These are phyloP conservation scores for Amorpha juglandis DNA, from an alignment of 2,888 invertebrate genomes.

Conservation along the genomic window DNA sequence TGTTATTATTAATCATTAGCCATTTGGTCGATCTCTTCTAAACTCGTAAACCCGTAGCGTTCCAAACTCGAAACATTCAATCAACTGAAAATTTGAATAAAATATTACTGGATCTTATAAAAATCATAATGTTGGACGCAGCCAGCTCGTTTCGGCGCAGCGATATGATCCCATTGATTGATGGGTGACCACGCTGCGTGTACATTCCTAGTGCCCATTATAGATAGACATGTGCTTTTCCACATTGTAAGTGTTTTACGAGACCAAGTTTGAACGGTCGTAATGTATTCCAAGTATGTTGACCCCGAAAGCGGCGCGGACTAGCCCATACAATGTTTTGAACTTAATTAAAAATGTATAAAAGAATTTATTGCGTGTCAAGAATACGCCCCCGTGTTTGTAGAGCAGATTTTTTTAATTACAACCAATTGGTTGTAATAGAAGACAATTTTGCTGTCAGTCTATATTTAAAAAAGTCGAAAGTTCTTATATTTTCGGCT, in stretches of 20 bases:
- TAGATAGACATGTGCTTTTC: conserved; percentile 40
- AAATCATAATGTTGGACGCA: conserved; percentile 74
- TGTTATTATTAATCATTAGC: conserved; percentile 54
- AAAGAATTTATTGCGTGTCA: conserved; percentile 73
- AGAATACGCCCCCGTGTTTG: conserved; percentile 65
- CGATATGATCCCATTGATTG: conserved; percentile 83
- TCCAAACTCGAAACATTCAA: conserved; percentile 73
- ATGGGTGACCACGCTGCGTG: conserved; percentile 80
- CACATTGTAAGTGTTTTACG: conserved; percentile 36
- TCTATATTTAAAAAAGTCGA: conserved; percentile 39
- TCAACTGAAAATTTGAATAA: conserved; percentile 80
- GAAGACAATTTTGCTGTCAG: conserved; percentile 45
- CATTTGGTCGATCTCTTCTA: conserved; percentile 47
- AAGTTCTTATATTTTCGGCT: conserved; percentile 24
- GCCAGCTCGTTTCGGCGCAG: conserved; percentile 71
- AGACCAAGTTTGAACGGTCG: conserved; percentile 59
- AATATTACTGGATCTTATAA: conserved; percentile 80
- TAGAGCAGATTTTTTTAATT: conserved; percentile 61
- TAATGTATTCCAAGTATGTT: conserved; percentile 70
- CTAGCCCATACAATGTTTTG: conserved; percentile 72
- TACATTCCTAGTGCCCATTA: conserved; percentile 53
- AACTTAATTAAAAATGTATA: conserved; percentile 79
- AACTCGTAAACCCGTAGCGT: conserved; percentile 55
- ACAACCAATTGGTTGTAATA: conserved; percentile 50
- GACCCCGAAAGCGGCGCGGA: conserved; percentile 67